phyloP scores from a whole-genome alignment of 2,888 invertebrate species.

The Physocephala rufipes region DNA sequence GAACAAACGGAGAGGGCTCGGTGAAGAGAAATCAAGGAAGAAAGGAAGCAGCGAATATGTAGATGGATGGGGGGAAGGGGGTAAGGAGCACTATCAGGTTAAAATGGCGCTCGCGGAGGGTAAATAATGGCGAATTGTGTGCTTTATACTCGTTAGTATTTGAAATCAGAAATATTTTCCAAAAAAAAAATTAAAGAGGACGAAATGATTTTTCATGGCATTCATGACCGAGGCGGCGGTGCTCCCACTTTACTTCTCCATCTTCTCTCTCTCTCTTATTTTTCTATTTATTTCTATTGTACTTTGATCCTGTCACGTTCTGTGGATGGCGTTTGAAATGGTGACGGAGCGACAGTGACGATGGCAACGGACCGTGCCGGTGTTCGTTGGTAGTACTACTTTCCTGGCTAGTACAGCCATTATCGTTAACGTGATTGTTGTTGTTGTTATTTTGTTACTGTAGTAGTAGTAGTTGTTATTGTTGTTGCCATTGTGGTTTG shows the following conservation, averaged over 20 bases:
- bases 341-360: conserved; percentile 18
- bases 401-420: conserved; percentile 48
- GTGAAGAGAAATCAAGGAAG: background rate
- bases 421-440: conserved; percentile 37
- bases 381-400: conserved; percentile 35
- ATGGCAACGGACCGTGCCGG: no score
- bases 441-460: conserved; percentile 46
- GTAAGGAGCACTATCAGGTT: background rate
- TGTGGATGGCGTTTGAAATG: background rate
- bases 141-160: conserved; percentile 45
- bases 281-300: no score
- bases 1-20: no score
- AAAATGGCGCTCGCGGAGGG: background rate
- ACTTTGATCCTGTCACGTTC: conserved; percentile 13
- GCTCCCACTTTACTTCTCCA: background rate
- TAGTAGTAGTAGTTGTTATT: conserved; percentile 46
- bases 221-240: background rate
- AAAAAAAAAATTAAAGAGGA: conserved; percentile 8
- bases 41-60: background rate
- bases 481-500: conserved; percentile 15
- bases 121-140: conserved; percentile 35
- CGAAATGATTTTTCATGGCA: background rate
- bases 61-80: conserved; percentile 13
- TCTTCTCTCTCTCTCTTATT: no score
- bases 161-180: conserved; percentile 55